Conservation (phyloP, 2,797 vertebrate species). For the Anas bahamensis region DNA sequence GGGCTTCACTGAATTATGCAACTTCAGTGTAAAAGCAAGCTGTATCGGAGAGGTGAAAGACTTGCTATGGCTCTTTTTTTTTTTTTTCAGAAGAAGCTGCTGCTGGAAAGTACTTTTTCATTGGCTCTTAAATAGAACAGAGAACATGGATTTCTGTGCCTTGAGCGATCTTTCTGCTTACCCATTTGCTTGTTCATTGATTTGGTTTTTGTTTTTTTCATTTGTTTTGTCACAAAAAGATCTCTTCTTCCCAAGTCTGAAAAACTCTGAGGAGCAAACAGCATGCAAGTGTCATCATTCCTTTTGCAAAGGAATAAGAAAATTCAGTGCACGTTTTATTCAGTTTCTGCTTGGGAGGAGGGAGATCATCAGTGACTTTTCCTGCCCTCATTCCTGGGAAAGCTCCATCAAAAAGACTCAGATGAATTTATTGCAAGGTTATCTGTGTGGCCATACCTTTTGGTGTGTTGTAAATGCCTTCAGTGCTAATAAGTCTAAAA, state of each 20-base stretch:
- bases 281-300: not conserved
- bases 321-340: not conserved
- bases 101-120: not conserved
- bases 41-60: not conserved
- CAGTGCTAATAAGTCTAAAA: not conserved
- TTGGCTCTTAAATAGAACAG: not conserved
- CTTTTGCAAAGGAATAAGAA: not conserved
- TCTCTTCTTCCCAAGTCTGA: not conserved
- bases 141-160: not conserved
- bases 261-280: not conserved
- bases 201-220: not conserved
- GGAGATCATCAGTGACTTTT: not conserved
- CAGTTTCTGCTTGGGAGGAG: not conserved
- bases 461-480: not conserved
- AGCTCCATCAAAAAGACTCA: rapidly evolving
- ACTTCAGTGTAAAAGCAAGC: not conserved
- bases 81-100: not conserved
- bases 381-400: rapidly evolving
- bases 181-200: not conserved
- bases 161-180: not conserved
- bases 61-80: not conserved
- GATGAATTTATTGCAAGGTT: not conserved
- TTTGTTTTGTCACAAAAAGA: not conserved
- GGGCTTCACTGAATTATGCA: not conserved
- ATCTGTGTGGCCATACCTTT: not conserved